These are phyloP conservation scores for Agonopterix subpropinquella DNA, from an alignment of 2,888 invertebrate genomes.

Conservation along the genomic window DNA sequence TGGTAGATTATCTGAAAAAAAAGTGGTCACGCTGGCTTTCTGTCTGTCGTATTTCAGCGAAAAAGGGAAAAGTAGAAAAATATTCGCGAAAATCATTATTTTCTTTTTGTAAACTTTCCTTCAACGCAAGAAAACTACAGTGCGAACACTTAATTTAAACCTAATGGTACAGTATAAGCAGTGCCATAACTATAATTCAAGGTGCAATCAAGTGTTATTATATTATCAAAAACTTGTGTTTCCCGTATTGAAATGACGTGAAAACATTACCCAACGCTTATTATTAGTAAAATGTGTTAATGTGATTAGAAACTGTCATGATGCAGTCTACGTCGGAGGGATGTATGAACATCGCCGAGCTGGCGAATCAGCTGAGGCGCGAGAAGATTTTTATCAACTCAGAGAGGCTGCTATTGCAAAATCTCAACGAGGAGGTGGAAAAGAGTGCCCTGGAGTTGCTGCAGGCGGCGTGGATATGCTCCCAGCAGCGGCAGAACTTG, in stretches of 20 bases:
- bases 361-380: constrained; percentile 80
- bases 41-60: not conserved
- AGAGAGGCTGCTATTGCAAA: constrained; percentile 88
- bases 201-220: constrained; percentile 5
- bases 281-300: constrained; percentile 29
- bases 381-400: constrained; percentile 92
- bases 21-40: too few relatives aligned
- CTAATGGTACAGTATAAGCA: not conserved
- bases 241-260: constrained; percentile 37
- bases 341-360: constrained; percentile 67
- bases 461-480: constrained; percentile 90
- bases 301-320: constrained; percentile 36
- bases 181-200: not conserved
- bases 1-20: too few relatives aligned
- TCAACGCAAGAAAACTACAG: not conserved
- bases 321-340: constrained; percentile 69
- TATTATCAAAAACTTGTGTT: constrained; percentile 30
- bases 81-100: not conserved
- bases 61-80: not conserved
- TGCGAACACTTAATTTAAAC: not conserved
- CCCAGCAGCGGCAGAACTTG: constrained; percentile 89
- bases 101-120: not conserved
- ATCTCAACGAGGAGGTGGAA: constrained; percentile 83
- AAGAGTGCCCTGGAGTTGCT: constrained; percentile 71
- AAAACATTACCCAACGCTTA: constrained; percentile 28